Evolutionary conservation across 1,140 invertebrate genomes (phyloP).

Genomic region (Euura lappo): DNA sequence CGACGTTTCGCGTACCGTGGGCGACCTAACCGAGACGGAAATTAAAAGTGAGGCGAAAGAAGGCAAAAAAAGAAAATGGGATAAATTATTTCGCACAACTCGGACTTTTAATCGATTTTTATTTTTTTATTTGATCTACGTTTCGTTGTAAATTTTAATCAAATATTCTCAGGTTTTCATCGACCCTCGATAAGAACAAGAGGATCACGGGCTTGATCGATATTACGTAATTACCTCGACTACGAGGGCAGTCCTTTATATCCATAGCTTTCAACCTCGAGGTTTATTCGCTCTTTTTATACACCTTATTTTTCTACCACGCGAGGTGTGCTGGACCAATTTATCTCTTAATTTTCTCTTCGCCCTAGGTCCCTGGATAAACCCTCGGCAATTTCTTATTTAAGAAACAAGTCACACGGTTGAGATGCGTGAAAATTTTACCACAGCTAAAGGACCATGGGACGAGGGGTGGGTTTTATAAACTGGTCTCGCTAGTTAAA

Average conservation of each 20-base stretch:
- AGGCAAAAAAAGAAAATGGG: background rate
- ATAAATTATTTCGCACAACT: background rate
- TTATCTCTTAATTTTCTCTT: background rate
- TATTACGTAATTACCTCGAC: background rate
- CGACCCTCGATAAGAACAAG: background rate
- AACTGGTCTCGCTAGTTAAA: background rate
- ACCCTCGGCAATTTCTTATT: background rate
- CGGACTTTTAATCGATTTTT: background rate
- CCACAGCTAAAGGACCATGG: too few species aligned
- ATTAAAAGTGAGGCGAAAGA: too few species aligned
- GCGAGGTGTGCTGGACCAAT: background rate
- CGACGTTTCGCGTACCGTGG: background rate
- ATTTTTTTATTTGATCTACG: background rate
- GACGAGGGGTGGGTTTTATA: background rate
- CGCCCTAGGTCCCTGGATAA: background rate
- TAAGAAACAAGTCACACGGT: background rate
- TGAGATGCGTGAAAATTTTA: too few species aligned
- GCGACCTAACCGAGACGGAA: too few species aligned
- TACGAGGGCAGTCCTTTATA: too few species aligned
- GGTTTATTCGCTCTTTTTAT: background rate
- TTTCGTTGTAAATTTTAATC: background rate
- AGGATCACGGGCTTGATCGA: background rate
- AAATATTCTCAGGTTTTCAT: background rate
- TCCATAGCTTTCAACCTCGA: too few species aligned
- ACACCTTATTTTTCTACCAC: background rate